Percentiles rank a stretch among this genome's conserved stretches.
Conservation (phyloP, 1,140 invertebrate species). For the Ceratina australensis region DNA sequence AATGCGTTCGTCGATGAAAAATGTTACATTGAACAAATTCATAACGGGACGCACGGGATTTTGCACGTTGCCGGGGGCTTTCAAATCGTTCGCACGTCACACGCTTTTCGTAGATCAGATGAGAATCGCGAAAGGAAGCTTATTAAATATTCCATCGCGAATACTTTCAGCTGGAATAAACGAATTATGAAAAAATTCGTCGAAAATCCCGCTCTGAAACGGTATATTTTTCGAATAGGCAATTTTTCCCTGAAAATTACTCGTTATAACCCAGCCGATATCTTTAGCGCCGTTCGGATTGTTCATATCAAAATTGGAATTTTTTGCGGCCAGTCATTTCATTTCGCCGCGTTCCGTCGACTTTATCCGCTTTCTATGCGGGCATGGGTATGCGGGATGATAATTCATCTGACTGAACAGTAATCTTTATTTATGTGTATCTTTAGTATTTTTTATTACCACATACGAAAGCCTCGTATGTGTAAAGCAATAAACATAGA, state of each 20-base stretch:
- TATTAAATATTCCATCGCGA: not conserved
- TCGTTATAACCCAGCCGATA: too few relatives aligned
- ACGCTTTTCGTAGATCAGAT: not conserved
- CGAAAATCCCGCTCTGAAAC: not conserved
- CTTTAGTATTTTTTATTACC: too few relatives aligned
- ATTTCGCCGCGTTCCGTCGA: not conserved
- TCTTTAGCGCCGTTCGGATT: not conserved
- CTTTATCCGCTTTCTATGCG: too few relatives aligned
- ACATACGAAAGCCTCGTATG: too few relatives aligned
- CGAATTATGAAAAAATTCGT: not conserved
- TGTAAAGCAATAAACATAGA: too few relatives aligned
- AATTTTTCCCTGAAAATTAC: too few relatives aligned
- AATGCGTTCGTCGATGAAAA: not conserved
- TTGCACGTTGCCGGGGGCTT: too few relatives aligned
- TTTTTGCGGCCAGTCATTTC: not conserved
- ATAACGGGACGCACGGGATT: not conserved
- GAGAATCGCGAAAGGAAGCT: not conserved
- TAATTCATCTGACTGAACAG: not conserved
- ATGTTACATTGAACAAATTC: slow-evolving; percentile 2
- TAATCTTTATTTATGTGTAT: not conserved
- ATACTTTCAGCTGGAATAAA: not conserved
- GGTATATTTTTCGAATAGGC: not conserved
- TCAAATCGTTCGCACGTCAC: not conserved
- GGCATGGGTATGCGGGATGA: not conserved
- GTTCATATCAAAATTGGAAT: not conserved